These are phyloP conservation scores for Epizoanthus fatuus DNA, from an alignment of 92 coral and sea anemone genomes.

Conservation along the genomic window DNA sequence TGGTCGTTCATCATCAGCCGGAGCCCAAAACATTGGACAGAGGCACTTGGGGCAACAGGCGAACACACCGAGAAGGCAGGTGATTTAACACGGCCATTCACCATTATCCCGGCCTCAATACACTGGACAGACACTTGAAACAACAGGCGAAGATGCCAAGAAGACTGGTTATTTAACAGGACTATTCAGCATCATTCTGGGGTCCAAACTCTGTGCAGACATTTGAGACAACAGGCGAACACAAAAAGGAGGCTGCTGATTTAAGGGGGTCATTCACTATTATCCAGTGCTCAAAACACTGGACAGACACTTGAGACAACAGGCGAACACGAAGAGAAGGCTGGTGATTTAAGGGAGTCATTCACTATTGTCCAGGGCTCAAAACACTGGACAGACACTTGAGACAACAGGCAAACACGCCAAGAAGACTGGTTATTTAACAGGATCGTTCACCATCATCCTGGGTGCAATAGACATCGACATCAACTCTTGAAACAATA, in stretches of 20 bases:
- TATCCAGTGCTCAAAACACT: not conserved
- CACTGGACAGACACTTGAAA: not conserved
- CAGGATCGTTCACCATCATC: constrained; percentile 98
- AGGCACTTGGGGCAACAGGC: not conserved
- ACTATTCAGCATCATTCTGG: constrained; percentile 89
- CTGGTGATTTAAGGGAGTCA: constrained; percentile 66
- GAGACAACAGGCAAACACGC: too few species aligned
- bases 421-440: constrained; percentile 48
- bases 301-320: not conserved
- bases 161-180: constrained; percentile 73
- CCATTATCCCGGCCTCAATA: not conserved
- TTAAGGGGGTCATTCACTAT: constrained; percentile 56
- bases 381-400: not conserved
- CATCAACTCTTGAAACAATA: constrained; percentile 98
- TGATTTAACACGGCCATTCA: not conserved
- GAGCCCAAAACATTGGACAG: not conserved
- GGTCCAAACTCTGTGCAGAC: not conserved
- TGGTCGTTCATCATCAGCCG: not conserved
- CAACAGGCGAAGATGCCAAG: too few species aligned
- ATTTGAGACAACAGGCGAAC: not conserved
- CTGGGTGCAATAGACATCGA: constrained; percentile 98
- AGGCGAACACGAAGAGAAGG: too few species aligned
- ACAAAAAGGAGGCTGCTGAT: constrained; percentile 5
- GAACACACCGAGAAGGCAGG: too few species aligned
- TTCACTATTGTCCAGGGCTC: not conserved